phyloP scores from a whole-genome alignment of 2,888 invertebrate genomes.

The Eupsilia transversa region DNA sequence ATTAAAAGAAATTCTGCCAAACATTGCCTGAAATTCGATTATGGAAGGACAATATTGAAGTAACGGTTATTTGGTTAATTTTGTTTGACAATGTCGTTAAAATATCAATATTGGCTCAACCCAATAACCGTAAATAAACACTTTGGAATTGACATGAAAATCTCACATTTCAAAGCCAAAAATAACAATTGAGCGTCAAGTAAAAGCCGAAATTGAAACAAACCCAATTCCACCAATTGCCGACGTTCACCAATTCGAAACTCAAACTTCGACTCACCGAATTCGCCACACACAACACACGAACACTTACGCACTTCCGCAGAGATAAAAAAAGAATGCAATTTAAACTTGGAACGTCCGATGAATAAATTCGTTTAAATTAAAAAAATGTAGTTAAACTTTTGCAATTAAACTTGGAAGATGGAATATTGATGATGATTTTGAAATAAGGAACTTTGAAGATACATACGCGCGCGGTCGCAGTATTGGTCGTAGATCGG shows the following conservation, averaged over 20 bases:
- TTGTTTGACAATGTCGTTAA: constrained; percentile 22
- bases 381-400: constrained; percentile 41
- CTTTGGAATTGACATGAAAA: background rate
- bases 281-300: constrained; percentile 68
- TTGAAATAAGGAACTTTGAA: constrained; percentile 60
- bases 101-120: background rate
- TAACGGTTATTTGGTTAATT: constrained; percentile 22
- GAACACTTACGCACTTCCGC: constrained; percentile 64
- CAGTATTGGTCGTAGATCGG: constrained; percentile 71
- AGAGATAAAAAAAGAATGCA: constrained; percentile 42
- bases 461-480: constrained; percentile 88
- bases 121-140: constrained; percentile 6
- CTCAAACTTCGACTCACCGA: constrained; percentile 67
- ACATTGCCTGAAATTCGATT: constrained; percentile 38
- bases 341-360: constrained; percentile 42
- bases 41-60: constrained; percentile 42
- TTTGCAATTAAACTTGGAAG: constrained; percentile 62
- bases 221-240: constrained; percentile 49
- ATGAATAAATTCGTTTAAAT: constrained; percentile 5
- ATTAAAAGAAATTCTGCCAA: constrained; percentile 47
- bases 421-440: constrained; percentile 54
- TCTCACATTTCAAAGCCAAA: constrained; percentile 17
- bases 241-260: constrained; percentile 55
- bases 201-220: constrained; percentile 39
- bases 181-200: constrained; percentile 44